Evolutionary conservation across 2,797 vertebrate genomes (phyloP).

Genomic region (Peromyscus nudipes): DNA sequence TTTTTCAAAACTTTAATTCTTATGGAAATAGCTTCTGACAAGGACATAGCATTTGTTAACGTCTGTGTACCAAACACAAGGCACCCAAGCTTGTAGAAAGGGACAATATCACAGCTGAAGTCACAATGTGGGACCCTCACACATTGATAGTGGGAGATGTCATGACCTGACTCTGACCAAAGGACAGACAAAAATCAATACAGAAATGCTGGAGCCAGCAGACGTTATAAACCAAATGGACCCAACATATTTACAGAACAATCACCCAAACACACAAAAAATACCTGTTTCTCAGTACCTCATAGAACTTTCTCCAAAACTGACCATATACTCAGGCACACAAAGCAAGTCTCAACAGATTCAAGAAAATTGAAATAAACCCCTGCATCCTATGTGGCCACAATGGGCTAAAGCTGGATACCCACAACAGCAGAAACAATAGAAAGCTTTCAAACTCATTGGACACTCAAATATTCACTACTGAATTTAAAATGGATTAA

Average conservation of each 20-base stretch:
- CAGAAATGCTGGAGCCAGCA: background rate
- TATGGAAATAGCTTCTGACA: background rate
- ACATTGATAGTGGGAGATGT: background rate
- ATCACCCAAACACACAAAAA: background rate
- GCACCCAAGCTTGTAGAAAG: background rate
- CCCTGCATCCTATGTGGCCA: background rate
- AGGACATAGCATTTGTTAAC: background rate
- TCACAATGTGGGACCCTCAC: accelerated
- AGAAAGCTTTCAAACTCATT: background rate
- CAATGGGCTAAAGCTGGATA: background rate
- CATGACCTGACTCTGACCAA: background rate
- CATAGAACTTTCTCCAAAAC: background rate
- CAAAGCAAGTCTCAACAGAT: background rate
- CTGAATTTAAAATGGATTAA: background rate
- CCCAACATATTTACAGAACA: background rate
- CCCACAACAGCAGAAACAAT: background rate
- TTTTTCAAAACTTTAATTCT: constrained; percentile 1
- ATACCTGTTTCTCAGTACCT: background rate
- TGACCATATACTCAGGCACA: background rate
- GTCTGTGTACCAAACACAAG: background rate
- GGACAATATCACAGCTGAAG: background rate
- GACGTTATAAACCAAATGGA: background rate
- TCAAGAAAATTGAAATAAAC: background rate
- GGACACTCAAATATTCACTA: background rate
- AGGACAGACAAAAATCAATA: background rate